Conservation (phyloP, 2,888 invertebrate species). For the Euphydryas editha region DNA sequence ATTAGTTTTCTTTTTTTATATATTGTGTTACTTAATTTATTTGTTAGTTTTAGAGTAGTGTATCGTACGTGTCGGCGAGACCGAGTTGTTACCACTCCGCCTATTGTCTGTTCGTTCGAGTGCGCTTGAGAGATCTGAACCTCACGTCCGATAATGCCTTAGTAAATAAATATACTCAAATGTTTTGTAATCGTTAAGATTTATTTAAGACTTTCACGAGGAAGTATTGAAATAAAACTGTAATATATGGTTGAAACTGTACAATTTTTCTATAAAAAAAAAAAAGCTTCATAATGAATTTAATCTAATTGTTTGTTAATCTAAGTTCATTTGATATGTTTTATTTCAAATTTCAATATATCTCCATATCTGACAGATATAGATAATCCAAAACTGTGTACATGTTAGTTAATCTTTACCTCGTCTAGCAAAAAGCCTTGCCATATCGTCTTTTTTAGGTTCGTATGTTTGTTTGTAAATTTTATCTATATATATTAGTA, state of each 20-base stretch:
- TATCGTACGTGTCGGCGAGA: conserved; percentile 40
- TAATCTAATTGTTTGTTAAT: background rate
- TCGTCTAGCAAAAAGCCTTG: conserved; percentile 54
- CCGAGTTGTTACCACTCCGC: conserved; percentile 63
- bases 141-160: conserved; percentile 47
- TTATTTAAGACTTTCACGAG: background rate
- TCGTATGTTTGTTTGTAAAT: conserved; percentile 44
- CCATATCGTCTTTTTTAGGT: conserved; percentile 49
- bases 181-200: conserved; percentile 10
- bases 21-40: conserved; percentile 78
- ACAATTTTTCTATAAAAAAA: no score
- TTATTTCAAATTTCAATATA: background rate
- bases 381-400: background rate
- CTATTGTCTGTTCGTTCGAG: conserved; percentile 49
- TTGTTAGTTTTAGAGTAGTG: conserved; percentile 49
- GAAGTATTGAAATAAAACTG: background rate
- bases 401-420: conserved; percentile 10
- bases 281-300: no score
- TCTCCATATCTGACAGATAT: background rate
- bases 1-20: conserved; percentile 48
- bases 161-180: conserved; percentile 23
- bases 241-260: background rate
- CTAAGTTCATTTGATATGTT: background rate
- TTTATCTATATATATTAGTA: conserved; percentile 48
- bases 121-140: conserved; percentile 20